phyloP scores from a whole-genome alignment of 2,113 vertebrate species.

The Thamnophis sirtalis region DNA sequence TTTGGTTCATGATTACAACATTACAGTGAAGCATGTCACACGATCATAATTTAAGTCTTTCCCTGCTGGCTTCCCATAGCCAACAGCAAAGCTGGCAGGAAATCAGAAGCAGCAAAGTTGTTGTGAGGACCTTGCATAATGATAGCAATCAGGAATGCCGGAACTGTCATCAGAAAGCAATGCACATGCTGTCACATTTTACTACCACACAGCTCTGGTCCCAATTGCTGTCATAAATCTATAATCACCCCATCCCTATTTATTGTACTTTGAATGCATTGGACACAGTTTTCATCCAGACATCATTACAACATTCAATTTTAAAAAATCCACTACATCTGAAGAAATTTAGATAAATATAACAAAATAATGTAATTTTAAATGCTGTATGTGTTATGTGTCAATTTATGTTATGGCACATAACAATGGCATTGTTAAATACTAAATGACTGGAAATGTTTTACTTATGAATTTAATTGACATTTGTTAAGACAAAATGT shows the following conservation, averaged over 20 bases:
- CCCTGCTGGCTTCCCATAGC: neutral
- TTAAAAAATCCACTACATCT: neutral
- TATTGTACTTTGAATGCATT: neutral
- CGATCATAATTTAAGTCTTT: neutral
- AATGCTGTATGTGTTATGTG: neutral
- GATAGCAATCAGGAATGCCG: neutral
- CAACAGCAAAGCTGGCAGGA: neutral
- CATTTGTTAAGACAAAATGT: neutral
- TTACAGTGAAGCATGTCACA: neutral
- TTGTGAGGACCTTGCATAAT: neutral
- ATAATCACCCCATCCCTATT: neutral
- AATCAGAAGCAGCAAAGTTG: neutral
- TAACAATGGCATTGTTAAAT: neutral
- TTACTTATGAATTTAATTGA: neutral
- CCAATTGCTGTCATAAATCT: neutral
- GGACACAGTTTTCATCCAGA: neutral
- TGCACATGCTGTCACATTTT: neutral
- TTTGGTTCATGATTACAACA: neutral
- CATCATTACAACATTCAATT: neutral
- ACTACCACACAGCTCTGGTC: neutral
- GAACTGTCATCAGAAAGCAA: neutral
- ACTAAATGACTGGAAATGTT: neutral
- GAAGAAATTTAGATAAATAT: neutral
- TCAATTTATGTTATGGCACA: neutral
- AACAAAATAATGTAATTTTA: too few species aligned